Evolutionary conservation across 2,113 vertebrate species (phyloP).

Genomic region (Semnornis frantzii): DNA sequence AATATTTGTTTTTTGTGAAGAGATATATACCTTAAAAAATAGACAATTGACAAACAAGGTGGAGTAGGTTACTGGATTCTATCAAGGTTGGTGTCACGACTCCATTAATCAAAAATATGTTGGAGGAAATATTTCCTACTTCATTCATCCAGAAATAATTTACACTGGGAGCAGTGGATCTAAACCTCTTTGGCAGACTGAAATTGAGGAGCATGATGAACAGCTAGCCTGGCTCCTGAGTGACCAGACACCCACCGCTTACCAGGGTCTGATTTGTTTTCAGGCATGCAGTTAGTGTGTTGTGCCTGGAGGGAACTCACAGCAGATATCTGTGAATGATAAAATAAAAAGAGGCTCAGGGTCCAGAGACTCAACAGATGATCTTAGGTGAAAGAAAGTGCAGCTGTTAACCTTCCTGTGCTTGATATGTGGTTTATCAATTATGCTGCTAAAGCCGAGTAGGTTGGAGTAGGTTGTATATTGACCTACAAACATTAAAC

Average conservation of each 20-base stretch:
- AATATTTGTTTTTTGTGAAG: background rate
- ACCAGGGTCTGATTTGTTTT: slow-evolving; percentile 37
- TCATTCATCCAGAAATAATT: slow-evolving; percentile 51
- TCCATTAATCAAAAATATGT: slow-evolving; percentile 55
- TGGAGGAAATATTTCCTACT: slow-evolving; percentile 23
- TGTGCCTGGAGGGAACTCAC: slow-evolving; percentile 42
- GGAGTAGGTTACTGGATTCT: background rate
- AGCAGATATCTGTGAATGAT: slow-evolving; percentile 64
- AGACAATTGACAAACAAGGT: slow-evolving; percentile 12
- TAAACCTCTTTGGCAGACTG: slow-evolving; percentile 66
- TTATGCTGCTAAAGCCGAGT: slow-evolving; percentile 68
- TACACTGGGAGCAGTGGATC: slow-evolving; percentile 18
- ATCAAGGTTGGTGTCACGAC: background rate
- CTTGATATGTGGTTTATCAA: slow-evolving; percentile 75
- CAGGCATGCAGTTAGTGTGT: slow-evolving; percentile 29
- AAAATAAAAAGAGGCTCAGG: slow-evolving; percentile 47
- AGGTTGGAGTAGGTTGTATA: slow-evolving; percentile 62
- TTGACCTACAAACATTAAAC: slow-evolving; percentile 71
- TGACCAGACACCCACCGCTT: slow-evolving; percentile 48
- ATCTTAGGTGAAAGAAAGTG: slow-evolving; percentile 63
- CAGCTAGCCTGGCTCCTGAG: slow-evolving; percentile 53
- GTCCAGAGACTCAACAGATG: slow-evolving; percentile 46
- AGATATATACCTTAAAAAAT: background rate
- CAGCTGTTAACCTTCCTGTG: slow-evolving; percentile 66
- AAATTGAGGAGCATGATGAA: slow-evolving; percentile 58